A percentile compares a stretch with the other conserved stretches of the same genome.
phyloP scores from a whole-genome alignment of 1,140 invertebrate species.

The Mizuhopecten yessoensis region DNA sequence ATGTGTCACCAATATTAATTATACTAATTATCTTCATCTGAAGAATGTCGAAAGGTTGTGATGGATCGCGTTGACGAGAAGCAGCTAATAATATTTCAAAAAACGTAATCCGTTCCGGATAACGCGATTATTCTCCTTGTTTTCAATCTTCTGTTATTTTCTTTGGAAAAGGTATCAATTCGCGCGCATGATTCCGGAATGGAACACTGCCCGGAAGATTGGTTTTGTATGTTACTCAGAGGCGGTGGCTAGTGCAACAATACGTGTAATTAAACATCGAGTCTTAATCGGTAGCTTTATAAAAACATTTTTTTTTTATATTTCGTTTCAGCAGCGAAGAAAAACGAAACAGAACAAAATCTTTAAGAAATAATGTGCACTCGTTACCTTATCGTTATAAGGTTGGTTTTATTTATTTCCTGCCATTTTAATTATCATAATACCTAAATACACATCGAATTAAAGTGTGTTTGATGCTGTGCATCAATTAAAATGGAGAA shows the following conservation, averaged over 20 bases:
- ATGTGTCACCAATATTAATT: constrained; percentile 10
- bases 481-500: too few relatives aligned
- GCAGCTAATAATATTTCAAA: neutral
- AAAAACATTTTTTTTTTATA: too few relatives aligned
- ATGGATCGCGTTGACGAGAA: neutral
- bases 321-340: too few relatives aligned
- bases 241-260: neutral
- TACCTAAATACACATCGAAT: too few relatives aligned
- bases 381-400: too few relatives aligned
- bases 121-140: neutral
- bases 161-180: neutral
- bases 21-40: neutral
- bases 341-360: too few relatives aligned
- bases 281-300: neutral
- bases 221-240: neutral
- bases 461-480: too few relatives aligned
- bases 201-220: neutral
- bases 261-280: neutral
- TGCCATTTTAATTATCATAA: too few relatives aligned
- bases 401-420: too few relatives aligned
- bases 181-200: neutral
- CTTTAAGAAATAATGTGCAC: too few relatives aligned
- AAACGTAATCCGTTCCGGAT: constrained; percentile 14
- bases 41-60: neutral
- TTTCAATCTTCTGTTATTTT: constrained; percentile 27